phyloP scores from a whole-genome alignment of 2,888 invertebrate species.

The Pollenia labialis region DNA sequence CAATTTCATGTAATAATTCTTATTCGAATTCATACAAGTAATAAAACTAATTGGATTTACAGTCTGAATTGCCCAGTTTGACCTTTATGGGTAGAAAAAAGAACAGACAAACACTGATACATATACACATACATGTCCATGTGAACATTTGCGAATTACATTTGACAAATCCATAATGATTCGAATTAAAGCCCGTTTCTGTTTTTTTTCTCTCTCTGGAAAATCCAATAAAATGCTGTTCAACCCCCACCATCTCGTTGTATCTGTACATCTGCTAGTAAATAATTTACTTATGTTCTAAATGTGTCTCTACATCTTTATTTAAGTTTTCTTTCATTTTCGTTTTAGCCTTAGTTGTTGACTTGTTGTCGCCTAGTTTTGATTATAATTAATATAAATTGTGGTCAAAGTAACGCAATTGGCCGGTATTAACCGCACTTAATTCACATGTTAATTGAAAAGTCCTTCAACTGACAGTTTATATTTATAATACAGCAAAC shows the following conservation, averaged over 20 bases:
- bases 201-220: slow-evolving; percentile 22
- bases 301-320: slow-evolving; percentile 31
- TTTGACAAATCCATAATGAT: slow-evolving; percentile 61
- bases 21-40: slow-evolving; percentile 72
- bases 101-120: slow-evolving; percentile 18
- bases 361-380: slow-evolving; percentile 42
- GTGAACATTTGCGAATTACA: slow-evolving; percentile 51
- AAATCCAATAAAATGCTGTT: slow-evolving; percentile 49
- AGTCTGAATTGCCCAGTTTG: slow-evolving; percentile 56
- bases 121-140: slow-evolving; percentile 38
- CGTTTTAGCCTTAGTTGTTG: neutral
- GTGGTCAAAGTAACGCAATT: slow-evolving; percentile 77
- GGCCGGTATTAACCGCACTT: slow-evolving; percentile 77
- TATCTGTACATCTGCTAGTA: neutral
- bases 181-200: slow-evolving; percentile 56
- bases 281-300: slow-evolving; percentile 3
- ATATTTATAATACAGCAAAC: slow-evolving; percentile 13
- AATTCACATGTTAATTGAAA: slow-evolving; percentile 79
- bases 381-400: slow-evolving; percentile 76
- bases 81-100: neutral
- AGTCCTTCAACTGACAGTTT: slow-evolving; percentile 75
- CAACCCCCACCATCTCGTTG: slow-evolving; percentile 1
- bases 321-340: slow-evolving; percentile 21
- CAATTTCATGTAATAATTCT: slow-evolving; percentile 61
- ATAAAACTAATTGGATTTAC: slow-evolving; percentile 76